Evolutionary conservation across 2,113 vertebrate species (phyloP).

Genomic region (Chaetura pelagica): DNA sequence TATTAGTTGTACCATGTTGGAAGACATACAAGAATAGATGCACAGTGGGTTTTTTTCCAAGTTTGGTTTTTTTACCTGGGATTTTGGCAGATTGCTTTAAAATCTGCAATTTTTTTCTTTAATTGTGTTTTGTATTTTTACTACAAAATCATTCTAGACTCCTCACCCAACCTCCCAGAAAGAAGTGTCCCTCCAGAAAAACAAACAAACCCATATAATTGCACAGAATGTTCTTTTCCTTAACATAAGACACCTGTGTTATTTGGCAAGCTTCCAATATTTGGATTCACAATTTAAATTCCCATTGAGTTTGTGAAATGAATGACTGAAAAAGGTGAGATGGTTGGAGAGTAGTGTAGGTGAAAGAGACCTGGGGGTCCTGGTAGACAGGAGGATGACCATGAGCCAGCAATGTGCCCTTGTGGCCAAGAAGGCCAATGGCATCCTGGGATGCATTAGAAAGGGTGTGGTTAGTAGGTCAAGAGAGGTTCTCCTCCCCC

Average conservation of each 20-base stretch:
- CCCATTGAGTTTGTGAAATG: not conserved
- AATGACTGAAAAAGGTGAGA: not conserved
- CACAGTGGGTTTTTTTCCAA: not conserved
- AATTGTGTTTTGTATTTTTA: not conserved
- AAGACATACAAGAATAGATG: not conserved
- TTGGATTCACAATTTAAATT: not conserved
- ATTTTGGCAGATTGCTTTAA: not conserved
- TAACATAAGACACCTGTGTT: not conserved
- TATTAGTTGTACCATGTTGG: not conserved
- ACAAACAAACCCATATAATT: not conserved
- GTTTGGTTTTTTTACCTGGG: not conserved
- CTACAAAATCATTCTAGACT: not conserved
- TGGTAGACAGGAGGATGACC: too few species aligned
- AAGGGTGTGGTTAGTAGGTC: too few species aligned
- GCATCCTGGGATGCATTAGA: too few species aligned
- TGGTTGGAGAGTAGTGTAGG: too few species aligned
- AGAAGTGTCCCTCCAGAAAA: rapidly evolving
- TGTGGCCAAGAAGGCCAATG: too few species aligned
- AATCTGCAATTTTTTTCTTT: rapidly evolving
- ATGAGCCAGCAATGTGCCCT: too few species aligned
- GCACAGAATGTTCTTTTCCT: not conserved
- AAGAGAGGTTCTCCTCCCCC: too few species aligned
- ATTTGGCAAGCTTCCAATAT: not conserved
- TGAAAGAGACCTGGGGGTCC: too few species aligned
- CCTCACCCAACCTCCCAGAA: not conserved